A percentile compares a stretch with the other conserved stretches of the same genome.
Evolutionary conservation across 2,797 vertebrate genomes (phyloP).

Genomic region (Enteromius fasciolatus): DNA sequence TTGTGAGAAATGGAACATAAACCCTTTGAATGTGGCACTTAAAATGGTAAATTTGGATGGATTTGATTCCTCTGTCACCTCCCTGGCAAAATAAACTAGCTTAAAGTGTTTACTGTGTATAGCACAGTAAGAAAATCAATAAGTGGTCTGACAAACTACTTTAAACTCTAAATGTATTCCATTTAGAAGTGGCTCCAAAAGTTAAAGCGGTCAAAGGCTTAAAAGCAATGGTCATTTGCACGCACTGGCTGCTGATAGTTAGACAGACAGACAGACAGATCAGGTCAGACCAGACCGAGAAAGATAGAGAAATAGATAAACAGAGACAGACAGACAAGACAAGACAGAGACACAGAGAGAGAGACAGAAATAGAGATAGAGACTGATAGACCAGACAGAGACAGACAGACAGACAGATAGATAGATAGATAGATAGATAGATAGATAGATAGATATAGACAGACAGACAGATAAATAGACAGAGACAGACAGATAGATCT

Average conservation of each 20-base stretch:
- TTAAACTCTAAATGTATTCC: constrained; percentile 22
- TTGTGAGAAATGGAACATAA: constrained; percentile 1
- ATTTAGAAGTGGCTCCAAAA: not conserved
- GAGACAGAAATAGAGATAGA: too few relatives aligned
- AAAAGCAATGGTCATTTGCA: not conserved
- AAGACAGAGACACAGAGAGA: too few relatives aligned
- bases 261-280: not conserved
- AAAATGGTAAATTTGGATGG: constrained; percentile 19
- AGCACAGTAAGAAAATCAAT: constrained; percentile 15
- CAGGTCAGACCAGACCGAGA: too few relatives aligned
- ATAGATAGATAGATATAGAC: too few relatives aligned
- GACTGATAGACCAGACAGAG: too few relatives aligned
- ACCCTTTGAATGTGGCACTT: constrained; percentile 12
- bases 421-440: too few relatives aligned
- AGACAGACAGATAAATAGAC: too few relatives aligned
- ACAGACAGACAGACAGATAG: too few relatives aligned
- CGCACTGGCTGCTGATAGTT: not conserved
- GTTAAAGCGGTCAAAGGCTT: not conserved
- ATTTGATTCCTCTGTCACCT: constrained; percentile 9
- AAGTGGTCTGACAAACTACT: constrained; percentile 13
- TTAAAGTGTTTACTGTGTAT: constrained; percentile 4
- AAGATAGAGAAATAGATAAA: too few relatives aligned
- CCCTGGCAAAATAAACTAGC: constrained; percentile 5
- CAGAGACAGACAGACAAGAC: too few relatives aligned
- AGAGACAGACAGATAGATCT: too few relatives aligned